Base-by-base conservation (phyloP, 1,140 invertebrate species). In the Metaphire vulgaris region DNA sequence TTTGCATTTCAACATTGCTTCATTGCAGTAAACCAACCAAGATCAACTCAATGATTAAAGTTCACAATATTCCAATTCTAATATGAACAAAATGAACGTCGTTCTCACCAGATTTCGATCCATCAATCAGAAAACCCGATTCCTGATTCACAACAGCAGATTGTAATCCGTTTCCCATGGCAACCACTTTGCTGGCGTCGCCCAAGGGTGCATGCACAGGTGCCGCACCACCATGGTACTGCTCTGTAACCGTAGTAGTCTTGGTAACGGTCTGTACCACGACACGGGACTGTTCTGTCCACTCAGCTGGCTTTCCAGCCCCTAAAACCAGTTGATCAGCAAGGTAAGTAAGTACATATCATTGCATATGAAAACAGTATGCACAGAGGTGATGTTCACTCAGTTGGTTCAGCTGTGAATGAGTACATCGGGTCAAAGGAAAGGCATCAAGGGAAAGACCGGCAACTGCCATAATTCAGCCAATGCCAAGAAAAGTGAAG, bases 221-320 rank as follows among this genome's bases (percentile, higher is more conserved):
- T 89, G 87, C 0, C 93, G 93, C 76, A 95, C 83, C 72, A 28
- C 29, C 31, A 34, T 91, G 87, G 74, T 66, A 12, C 90, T 83
- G 83, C 71, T 83, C 81, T 56, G 80, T 81, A 16, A 82, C 85
- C 92, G 76, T 80, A 72, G 83, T 84, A 1, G 86, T 87, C 87
- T 98, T 98, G 77, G 93, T 92, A 0, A 96, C 92, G 0, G 96
- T 98, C 85, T 98, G 95, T 56, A 98, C 94, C 0, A 94, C 91
- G 2, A 97, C 94, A 2, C 83, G 83, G 6, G 83, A 81, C 74
- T 84, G 82, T 66, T 84, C 85, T 56, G 82, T 80, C 69, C 82
- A 80, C 21, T 78, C 80, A 75, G 80, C 80, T 26, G 81, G 78
- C 71, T 81, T 77, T 33, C 83, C 83, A 70, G 77, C 76, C 74